These are phyloP conservation scores for Perca flavescens DNA, from an alignment of 2,113 vertebrate species.

Conservation along the genomic window DNA sequence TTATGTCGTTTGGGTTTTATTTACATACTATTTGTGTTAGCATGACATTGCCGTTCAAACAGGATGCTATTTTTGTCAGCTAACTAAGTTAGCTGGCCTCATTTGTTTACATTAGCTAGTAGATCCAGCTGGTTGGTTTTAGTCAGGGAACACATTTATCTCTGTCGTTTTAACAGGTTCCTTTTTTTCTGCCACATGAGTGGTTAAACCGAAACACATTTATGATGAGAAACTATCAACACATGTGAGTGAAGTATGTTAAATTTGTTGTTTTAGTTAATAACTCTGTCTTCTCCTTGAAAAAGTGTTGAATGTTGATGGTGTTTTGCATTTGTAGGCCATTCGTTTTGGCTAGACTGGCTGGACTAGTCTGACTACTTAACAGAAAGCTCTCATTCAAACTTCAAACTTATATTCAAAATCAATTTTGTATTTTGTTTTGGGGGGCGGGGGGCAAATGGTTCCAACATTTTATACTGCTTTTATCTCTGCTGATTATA, in stretches of 20 bases:
- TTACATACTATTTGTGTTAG: not conserved
- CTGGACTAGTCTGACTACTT: no score
- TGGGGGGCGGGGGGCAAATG: no score
- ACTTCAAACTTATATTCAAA: no score
- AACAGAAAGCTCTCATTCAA: not conserved
- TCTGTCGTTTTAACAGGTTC: not conserved
- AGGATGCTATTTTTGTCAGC: not conserved
- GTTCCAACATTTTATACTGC: no score
- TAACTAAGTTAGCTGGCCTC: conserved; percentile 36
- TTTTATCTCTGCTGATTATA: no score
- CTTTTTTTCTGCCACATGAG: not conserved
- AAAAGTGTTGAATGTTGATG: not conserved
- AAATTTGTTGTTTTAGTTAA: not conserved
- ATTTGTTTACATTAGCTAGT: conserved; percentile 51
- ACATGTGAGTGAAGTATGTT: not conserved
- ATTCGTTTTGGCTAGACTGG: not conserved
- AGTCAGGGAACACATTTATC: not conserved
- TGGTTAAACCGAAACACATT: not conserved
- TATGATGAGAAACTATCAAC: not conserved
- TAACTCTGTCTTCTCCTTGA: not conserved
- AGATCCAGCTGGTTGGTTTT: not conserved
- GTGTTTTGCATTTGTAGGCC: not conserved
- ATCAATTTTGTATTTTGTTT: no score
- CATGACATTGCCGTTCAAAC: not conserved
- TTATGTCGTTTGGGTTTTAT: not conserved